Conservation (phyloP, 1,140 invertebrate genomes). For the Solenopsis fugax region DNA sequence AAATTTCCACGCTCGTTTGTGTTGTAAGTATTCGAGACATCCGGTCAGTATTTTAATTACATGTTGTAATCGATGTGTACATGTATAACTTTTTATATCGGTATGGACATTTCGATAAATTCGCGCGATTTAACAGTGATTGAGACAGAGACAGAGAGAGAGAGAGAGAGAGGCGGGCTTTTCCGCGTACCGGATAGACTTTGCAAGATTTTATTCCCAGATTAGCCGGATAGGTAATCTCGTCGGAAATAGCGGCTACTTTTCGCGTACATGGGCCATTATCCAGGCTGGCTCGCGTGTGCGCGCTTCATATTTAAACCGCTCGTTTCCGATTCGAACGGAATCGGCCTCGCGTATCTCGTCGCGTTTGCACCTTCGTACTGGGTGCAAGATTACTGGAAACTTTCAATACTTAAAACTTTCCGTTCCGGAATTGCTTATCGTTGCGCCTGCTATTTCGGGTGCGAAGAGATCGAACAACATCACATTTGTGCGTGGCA, state of each 20-base stretch:
- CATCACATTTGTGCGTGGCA: not conserved
- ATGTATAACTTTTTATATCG: too few species aligned
- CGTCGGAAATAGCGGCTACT: constrained; percentile 70
- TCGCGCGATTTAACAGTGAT: too few species aligned
- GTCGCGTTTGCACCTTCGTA: constrained; percentile 15
- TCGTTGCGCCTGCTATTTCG: not conserved
- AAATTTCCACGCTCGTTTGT: not conserved
- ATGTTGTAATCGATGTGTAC: too few species aligned
- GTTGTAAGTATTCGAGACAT: not conserved
- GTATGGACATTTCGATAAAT: not conserved
- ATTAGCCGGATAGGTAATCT: constrained; percentile 55
- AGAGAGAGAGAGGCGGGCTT: not conserved
- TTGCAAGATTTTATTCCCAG: constrained; percentile 67
- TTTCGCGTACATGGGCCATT: constrained; percentile 67
- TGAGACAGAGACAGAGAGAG: too few species aligned
- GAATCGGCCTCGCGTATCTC: constrained; percentile 9
- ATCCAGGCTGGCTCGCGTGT: constrained; percentile 61
- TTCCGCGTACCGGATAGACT: constrained; percentile 1
- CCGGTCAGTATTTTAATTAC: not conserved
- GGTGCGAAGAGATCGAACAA: not conserved
- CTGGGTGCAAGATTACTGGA: not conserved
- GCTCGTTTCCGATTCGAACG: constrained; percentile 56
- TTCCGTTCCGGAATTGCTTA: not conserved
- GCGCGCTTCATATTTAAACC: constrained; percentile 65
- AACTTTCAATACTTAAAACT: constrained; percentile 19